Conservation (phyloP, 2,113 vertebrate species). For the Entomyzon cyanotis region DNA sequence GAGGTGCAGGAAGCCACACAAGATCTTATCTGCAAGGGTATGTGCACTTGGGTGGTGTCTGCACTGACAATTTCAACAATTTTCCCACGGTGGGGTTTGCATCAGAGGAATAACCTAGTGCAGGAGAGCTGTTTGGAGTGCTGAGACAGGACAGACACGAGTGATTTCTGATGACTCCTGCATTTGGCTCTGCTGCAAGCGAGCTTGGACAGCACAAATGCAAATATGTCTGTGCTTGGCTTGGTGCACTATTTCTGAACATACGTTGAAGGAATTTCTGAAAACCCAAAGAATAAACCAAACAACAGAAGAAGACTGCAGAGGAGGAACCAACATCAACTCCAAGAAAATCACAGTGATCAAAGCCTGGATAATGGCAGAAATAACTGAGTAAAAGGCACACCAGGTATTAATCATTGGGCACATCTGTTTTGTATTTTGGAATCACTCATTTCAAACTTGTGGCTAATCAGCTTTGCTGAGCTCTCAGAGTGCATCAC, state of each 20-base stretch:
- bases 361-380: not conserved
- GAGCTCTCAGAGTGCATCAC: not conserved
- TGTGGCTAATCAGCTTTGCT: conserved; percentile 2
- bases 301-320: not conserved
- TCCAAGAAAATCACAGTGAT: not conserved
- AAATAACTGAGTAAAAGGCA: not conserved
- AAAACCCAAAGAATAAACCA: not conserved
- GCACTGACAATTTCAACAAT: conserved; percentile 5
- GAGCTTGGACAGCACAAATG: not conserved
- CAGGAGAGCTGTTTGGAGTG: not conserved
- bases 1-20: conserved; percentile 59
- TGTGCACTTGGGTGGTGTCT: conserved; percentile 57
- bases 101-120: conserved; percentile 6
- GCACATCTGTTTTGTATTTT: conserved; percentile 20
- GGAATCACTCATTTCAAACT: conserved; percentile 11
- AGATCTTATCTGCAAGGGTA: conserved; percentile 60
- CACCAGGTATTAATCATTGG: not conserved
- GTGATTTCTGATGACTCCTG: not conserved
- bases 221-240: not conserved
- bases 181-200: not conserved
- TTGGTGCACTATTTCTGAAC: not conserved
- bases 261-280: not conserved
- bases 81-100: conserved; percentile 48
- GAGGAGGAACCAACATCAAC: not conserved
- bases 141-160: not conserved